Evolutionary conservation across 2,797 vertebrate species (phyloP).

Genomic region (Malurus splendens): DNA sequence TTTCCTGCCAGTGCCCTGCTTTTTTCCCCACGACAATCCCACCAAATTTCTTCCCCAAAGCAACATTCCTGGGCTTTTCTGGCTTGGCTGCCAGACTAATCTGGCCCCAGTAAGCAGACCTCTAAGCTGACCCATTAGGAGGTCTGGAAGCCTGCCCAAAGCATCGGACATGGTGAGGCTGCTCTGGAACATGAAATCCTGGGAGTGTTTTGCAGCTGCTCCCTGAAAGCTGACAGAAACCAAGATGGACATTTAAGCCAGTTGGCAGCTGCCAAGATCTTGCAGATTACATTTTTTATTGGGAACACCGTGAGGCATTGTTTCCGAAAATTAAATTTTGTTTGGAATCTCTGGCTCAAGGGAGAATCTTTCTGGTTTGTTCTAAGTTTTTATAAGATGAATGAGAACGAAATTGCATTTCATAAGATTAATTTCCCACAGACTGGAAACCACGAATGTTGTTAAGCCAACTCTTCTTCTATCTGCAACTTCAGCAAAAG

Average conservation of each 20-base stretch:
- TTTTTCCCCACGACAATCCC: not conserved
- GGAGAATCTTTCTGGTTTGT: not conserved
- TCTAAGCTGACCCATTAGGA: not conserved
- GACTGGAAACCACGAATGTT: not conserved
- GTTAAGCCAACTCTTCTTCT: not conserved
- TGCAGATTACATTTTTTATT: not conserved
- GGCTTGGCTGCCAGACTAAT: not conserved
- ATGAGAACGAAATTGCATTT: slow-evolving; percentile 11
- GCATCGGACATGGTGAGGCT: not conserved
- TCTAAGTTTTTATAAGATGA: not conserved
- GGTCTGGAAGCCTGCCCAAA: slow-evolving; percentile 26
- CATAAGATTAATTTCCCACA: not conserved
- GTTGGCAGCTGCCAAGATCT: not conserved
- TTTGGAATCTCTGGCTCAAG: slow-evolving; percentile 13
- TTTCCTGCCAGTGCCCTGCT: not conserved
- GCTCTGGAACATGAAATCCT: slow-evolving; percentile 19
- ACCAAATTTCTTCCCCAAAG: not conserved
- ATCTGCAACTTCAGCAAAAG: not conserved
- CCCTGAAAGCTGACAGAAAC: not conserved
- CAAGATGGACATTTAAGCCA: not conserved
- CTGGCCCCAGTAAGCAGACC: not conserved
- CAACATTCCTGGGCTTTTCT: not conserved
- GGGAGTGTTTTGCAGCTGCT: slow-evolving; percentile 17
- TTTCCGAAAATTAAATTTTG: not conserved
- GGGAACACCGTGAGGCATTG: not conserved